Base-by-base conservation (phyloP, 2,797 vertebrate genomes). In the Paedocypris micromegethes region DNA sequence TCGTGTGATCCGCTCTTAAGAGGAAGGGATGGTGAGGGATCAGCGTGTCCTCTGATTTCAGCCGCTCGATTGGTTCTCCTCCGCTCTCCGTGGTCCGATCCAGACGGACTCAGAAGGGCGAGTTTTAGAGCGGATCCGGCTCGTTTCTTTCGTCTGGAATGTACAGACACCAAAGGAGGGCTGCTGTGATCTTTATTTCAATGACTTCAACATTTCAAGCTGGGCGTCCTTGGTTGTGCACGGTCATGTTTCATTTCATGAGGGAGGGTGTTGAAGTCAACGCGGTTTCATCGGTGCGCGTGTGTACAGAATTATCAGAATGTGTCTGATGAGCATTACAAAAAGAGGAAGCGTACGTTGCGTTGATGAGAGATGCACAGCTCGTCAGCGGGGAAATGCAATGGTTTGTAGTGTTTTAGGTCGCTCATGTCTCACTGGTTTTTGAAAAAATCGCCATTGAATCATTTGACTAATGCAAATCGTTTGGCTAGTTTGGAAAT, bases 1-100 rank as follows among this genome's bases (percentile, higher is more conserved):
- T 83, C 69, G 70, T 80, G 79, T 91, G 88, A 90, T 83, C 87
- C 59, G 8, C 62, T 86, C 83, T 80, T 76, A 38, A 6, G 58
- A 58, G 77, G 57, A 75, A 72, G 78, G 84, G 78, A 69, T 75
- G 81, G 86, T 79, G 88, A 90, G 85, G 83, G 86, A 89, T 88
- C 80, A 67, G 70, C 71, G 43, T 75, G 72, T 82, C 70, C 75
- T 74, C 72, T 77, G 72, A 80, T 84, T 84, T 84, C 73, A 66
- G 71, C 72, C 76, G 57, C 75, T 79, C 78, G 64, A 46, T 62
- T 54, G 59, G 73, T 69, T 70, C 54, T 52, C 42, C 56, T 61
- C 9, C 1, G 58, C 51, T 58, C 6, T 23, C 23, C 55, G 42
- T 63, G 51, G 48, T 48, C 65, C 59, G 41, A 74, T 64, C 44